Evolutionary conservation across 2,113 vertebrate genomes (phyloP).

Genomic region (Heliornis fulica): DNA sequence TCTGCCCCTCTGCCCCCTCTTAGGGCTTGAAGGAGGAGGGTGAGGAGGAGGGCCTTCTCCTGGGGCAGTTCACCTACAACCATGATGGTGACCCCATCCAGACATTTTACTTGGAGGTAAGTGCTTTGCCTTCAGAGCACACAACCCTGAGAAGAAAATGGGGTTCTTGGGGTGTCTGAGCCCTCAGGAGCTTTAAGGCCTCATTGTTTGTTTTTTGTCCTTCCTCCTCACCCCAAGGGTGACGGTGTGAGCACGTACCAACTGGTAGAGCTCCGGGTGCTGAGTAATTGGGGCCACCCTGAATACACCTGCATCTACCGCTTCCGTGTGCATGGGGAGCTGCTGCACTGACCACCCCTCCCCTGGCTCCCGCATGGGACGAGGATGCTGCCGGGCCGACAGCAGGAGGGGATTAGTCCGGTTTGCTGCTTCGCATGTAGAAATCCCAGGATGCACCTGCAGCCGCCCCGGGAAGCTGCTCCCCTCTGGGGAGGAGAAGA

Average conservation of each 20-base stretch:
- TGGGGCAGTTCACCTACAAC: constrained; percentile 86
- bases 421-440: neutral
- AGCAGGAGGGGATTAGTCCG: neutral
- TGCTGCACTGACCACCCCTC: constrained; percentile 13
- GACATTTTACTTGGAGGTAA: constrained; percentile 85
- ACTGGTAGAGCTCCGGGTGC: constrained; percentile 84
- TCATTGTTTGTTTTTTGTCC: no score
- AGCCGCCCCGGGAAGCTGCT: neutral
- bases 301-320: constrained; percentile 97
- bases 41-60: constrained; percentile 79
- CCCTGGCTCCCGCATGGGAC: accelerated
- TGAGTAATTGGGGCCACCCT: constrained; percentile 93
- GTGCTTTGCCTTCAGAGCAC: neutral
- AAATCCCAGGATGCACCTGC: neutral
- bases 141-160: accelerated
- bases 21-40: constrained; percentile 85
- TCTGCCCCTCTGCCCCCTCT: neutral
- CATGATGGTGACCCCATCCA: constrained; percentile 85
- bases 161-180: neutral
- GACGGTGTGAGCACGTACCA: constrained; percentile 49
- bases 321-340: constrained; percentile 89
- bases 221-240: constrained; percentile 27
- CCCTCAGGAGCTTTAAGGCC: neutral
- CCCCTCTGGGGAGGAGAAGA: neutral
- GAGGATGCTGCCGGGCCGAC: neutral